phyloP scores from a whole-genome alignment of 1,140 invertebrate species.

The Leptinotarsa lineolata region DNA sequence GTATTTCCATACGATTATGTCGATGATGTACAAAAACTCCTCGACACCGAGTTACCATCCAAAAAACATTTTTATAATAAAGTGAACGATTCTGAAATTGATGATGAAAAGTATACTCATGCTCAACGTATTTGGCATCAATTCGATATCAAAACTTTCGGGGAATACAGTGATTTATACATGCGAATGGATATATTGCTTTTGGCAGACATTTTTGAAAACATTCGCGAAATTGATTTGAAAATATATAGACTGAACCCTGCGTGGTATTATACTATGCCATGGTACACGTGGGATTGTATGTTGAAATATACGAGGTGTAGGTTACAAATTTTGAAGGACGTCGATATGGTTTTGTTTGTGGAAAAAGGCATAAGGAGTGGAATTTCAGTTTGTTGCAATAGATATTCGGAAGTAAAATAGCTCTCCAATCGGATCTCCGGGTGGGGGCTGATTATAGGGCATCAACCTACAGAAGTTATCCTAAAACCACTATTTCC shows the following conservation, averaged over 20 bases:
- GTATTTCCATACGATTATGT: constrained; percentile 51
- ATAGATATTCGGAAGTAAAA: constrained; percentile 53
- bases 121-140: constrained; percentile 55
- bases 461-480: too few relatives aligned
- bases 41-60: constrained; percentile 47
- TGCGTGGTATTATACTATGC: constrained; percentile 51
- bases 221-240: constrained; percentile 53
- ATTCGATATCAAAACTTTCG: constrained; percentile 53
- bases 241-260: constrained; percentile 51
- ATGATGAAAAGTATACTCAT: constrained; percentile 54
- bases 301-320: constrained; percentile 47
- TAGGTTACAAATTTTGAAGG: constrained; percentile 48
- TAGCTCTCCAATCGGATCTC: too few relatives aligned
- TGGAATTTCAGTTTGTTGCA: constrained; percentile 47
- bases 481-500: too few relatives aligned
- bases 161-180: constrained; percentile 54
- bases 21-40: constrained; percentile 44
- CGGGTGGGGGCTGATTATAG: too few relatives aligned
- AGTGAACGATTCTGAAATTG: constrained; percentile 45
- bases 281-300: constrained; percentile 50
- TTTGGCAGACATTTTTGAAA: constrained; percentile 59
- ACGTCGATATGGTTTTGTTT: constrained; percentile 53
- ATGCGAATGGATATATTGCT: constrained; percentile 55
- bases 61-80: constrained; percentile 52
- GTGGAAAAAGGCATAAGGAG: constrained; percentile 54